phyloP scores from a whole-genome alignment of 2,797 vertebrate genomes.

The Rhinoraja longicauda region DNA sequence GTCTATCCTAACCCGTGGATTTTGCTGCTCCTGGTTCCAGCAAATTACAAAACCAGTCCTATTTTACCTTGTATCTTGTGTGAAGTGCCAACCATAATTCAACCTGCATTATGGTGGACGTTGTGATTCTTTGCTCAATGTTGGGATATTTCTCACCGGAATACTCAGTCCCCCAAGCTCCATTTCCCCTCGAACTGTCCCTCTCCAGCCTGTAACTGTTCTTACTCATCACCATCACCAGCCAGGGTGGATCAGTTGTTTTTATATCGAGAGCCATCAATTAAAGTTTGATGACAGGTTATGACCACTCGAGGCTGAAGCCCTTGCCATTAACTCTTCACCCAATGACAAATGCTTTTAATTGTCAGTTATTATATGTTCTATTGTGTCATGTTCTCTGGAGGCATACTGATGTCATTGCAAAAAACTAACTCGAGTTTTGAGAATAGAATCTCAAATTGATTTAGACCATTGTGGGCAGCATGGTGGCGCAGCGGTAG shows the following conservation, averaged over 20 bases:
- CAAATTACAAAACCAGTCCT: background rate
- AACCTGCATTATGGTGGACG: no score
- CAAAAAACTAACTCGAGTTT: background rate
- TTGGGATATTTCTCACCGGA: background rate
- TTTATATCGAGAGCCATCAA: background rate
- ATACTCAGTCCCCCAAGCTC: background rate
- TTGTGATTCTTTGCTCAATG: background rate
- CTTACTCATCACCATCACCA: background rate
- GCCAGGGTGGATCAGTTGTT: background rate
- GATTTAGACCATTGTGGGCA: background rate
- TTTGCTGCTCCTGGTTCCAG: background rate
- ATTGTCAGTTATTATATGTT: slow-evolving; percentile 16
- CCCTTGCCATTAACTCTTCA: background rate
- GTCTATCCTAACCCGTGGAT: background rate
- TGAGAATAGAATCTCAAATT: background rate
- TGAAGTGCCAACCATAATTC: no score
- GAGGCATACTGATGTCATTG: background rate
- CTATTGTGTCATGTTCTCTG: background rate
- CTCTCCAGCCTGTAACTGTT: no score
- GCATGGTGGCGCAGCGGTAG: no score
- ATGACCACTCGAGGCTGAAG: background rate
- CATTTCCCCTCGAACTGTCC: background rate
- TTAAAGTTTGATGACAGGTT: slow-evolving; percentile 5
- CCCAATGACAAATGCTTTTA: background rate
- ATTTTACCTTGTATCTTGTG: background rate